Evolutionary conservation across 2,797 vertebrate genomes (phyloP).

Genomic region (Mus minutoides): DNA sequence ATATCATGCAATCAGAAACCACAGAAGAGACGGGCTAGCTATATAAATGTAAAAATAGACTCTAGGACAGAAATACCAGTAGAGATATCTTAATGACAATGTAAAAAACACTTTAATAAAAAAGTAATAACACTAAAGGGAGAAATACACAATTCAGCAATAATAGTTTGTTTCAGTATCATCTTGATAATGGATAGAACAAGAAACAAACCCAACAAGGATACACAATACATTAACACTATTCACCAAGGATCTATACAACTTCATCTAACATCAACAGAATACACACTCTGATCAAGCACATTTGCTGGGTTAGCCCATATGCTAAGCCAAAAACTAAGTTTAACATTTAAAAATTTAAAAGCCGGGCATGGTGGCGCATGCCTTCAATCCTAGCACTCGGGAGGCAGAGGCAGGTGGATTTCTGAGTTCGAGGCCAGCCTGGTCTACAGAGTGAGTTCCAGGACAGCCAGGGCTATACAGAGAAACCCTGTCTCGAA

Average conservation of each 20-base stretch:
- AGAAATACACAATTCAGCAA: constrained; percentile 35
- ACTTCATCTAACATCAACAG: not conserved
- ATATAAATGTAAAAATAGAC: not conserved
- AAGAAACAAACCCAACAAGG: constrained; percentile 35
- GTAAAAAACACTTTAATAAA: not conserved
- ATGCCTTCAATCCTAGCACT: no score
- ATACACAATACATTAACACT: not conserved
- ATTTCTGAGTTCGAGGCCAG: no score
- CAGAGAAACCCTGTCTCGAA: no score
- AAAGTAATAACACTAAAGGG: constrained; percentile 24
- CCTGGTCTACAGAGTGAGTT: no score
- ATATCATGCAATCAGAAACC: not conserved
- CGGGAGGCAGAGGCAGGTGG: no score
- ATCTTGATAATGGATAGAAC: not conserved
- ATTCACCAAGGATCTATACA: not conserved
- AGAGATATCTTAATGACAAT: not conserved
- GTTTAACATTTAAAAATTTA: no score
- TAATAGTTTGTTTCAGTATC: constrained; percentile 10
- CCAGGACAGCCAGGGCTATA: no score
- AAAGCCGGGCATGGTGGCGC: no score
- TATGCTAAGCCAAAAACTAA: constrained; percentile 22
- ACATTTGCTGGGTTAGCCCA: not conserved
- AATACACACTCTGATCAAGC: not conserved
- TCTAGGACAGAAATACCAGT: not conserved
- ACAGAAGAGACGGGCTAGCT: constrained; percentile 8